Conservation (phyloP, 53 echinoderm and acorn worm species). For the Stichopus horrens region DNA sequence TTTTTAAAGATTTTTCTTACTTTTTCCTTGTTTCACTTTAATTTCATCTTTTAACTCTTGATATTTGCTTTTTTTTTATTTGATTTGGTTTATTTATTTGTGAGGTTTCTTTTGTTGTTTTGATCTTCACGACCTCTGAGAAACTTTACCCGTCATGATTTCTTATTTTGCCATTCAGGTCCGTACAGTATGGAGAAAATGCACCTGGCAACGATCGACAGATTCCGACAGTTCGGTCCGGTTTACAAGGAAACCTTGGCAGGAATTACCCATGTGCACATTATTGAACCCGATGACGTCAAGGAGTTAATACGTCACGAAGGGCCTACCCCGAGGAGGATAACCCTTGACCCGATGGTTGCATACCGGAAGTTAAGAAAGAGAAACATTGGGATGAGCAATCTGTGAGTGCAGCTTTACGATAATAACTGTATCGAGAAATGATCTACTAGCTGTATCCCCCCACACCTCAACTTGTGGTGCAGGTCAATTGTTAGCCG, state of each 20-base stretch:
- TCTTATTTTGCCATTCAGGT: conserved; percentile 47
- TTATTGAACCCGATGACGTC: conserved; percentile 87
- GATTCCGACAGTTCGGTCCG: conserved; percentile 87
- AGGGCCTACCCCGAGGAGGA: conserved; percentile 74
- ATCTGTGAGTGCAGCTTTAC: conserved; percentile 64
- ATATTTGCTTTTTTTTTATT: too few species aligned
- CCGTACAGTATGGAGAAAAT: conserved; percentile 81
- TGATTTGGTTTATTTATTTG: too few species aligned
- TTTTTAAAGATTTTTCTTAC: background rate
- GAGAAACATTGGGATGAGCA: conserved; percentile 82
- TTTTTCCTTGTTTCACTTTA: background rate
- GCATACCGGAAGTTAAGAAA: conserved; percentile 75
- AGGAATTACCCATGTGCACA: conserved; percentile 82
- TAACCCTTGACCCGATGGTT: conserved; percentile 85
- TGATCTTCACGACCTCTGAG: too few species aligned
- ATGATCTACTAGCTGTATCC: too few species aligned
- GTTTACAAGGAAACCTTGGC: conserved; percentile 91
- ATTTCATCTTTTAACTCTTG: background rate
- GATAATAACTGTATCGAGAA: too few species aligned
- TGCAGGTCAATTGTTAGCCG: too few species aligned
- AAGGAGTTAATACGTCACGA: conserved; percentile 79
- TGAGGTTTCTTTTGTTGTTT: too few species aligned
- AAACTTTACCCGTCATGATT: too few species aligned
- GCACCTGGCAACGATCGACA: conserved; percentile 88
- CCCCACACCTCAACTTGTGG: background rate